Evolutionary conservation across 2,888 invertebrate species (phyloP).

Genomic region (Pterobdella sp.): DNA sequence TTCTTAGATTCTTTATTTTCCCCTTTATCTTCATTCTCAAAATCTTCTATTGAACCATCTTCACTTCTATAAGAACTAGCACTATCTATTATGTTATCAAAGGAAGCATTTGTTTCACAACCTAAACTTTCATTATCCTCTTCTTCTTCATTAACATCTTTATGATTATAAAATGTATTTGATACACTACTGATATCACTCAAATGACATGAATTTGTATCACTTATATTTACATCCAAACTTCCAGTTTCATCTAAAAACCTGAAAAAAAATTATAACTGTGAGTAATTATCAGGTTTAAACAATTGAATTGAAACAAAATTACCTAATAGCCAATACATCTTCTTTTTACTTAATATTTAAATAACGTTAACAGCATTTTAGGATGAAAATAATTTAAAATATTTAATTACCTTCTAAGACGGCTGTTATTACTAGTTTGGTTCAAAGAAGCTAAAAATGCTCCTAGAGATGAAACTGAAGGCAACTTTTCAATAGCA

Average conservation of each 20-base stretch:
- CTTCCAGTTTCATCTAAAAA: constrained; percentile 44
- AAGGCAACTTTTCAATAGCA: constrained; percentile 7
- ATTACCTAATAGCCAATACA: not conserved
- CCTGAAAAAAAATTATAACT: constrained; percentile 9
- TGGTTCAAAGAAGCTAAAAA: constrained; percentile 29
- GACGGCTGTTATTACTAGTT: constrained; percentile 17
- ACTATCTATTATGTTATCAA: constrained; percentile 33
- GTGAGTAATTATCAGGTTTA: not conserved
- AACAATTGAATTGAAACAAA: not conserved
- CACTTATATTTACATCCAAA: constrained; percentile 49
- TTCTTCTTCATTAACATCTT: constrained; percentile 32
- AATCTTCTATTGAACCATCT: constrained; percentile 32
- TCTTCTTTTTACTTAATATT: not conserved
- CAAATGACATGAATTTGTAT: constrained; percentile 46
- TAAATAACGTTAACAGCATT: not conserved
- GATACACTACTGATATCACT: constrained; percentile 49
- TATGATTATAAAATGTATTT: constrained; percentile 30
- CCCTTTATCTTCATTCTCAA: constrained; percentile 30
- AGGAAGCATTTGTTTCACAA: constrained; percentile 25
- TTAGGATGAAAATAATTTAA: not conserved
- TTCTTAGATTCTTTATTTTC: constrained; percentile 20
- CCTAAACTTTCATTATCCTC: constrained; percentile 36
- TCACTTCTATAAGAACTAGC: constrained; percentile 35
- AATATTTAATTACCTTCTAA: constrained; percentile 19
- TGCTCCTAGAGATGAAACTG: constrained; percentile 24